A percentile compares a stretch with the other conserved stretches of the same genome.
These are phyloP conservation scores for Calosoma granatense DNA, from an alignment of 1,140 invertebrate species.

Conservation along the genomic window DNA sequence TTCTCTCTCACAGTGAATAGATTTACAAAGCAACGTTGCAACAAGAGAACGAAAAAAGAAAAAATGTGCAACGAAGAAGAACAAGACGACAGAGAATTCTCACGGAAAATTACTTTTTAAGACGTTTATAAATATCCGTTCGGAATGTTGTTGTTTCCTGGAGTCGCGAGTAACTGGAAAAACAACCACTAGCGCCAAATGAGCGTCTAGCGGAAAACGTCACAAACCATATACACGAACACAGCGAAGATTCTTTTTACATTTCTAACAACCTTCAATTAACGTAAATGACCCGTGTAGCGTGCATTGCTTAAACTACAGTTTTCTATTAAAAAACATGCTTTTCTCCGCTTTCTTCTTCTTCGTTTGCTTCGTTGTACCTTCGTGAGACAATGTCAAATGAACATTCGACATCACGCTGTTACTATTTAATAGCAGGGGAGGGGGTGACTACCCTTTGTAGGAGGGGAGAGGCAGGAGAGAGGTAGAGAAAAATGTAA, in stretches of 20 bases:
- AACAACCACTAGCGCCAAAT: background rate
- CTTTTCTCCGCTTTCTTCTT: background rate
- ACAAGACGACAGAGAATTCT: background rate
- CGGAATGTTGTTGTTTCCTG: background rate
- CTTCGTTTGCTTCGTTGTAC: background rate
- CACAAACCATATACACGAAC: background rate
- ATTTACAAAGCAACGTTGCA: no score
- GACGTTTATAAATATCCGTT: background rate
- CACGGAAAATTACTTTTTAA: background rate
- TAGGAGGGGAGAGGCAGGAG: no score
- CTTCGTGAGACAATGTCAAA: constrained; percentile 3
- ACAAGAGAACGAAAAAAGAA: no score
- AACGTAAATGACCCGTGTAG: constrained; percentile 8
- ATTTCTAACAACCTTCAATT: background rate
- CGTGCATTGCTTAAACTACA: constrained; percentile 3
- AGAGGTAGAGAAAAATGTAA: no score
- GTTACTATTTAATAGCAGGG: background rate
- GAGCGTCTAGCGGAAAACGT: background rate
- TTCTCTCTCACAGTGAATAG: no score
- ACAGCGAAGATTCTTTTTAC: background rate
- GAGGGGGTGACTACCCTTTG: background rate
- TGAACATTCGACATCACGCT: background rate
- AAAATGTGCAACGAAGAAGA: background rate
- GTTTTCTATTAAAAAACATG: constrained; percentile 4
- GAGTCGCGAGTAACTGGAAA: background rate